Evolutionary conservation across 2,888 invertebrate genomes (phyloP), one percentile per base, ranked within the genome.

Genomic region (Amphipyra berbera): DNA sequence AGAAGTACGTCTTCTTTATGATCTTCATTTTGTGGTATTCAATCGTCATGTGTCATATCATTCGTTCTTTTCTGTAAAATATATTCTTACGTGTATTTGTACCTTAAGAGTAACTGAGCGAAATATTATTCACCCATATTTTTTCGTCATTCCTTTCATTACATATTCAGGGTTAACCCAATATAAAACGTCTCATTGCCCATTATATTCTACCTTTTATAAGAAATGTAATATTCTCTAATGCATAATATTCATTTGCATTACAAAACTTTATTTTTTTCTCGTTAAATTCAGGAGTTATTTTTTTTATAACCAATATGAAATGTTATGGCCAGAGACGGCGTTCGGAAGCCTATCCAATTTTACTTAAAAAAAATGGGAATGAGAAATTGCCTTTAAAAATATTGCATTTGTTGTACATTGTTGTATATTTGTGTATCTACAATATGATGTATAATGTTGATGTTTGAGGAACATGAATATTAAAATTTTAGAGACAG

Each of bases 131-230:
- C 48, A 61, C 15, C 27, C 13, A 21, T 7, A 35, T 40, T 48
- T 68, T 33, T 30, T 35, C 27, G 15, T 30, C 15, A 21, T 35
- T 12, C 44, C n/a, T 40, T 44, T 44, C 12, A 30, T 66, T 44
- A 52, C 33, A 52, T 61, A 66, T 69, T 69, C 62, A 70, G 44
- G 48, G 37, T 41, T 46, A 49, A 49, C 45, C 53, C 35, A 38
- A 70, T 55, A 70, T 15, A 49, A 46, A 30, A 27, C 9, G 46
- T 33, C 38, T 64, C 72, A 63, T 68, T 64, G 41, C 14, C 38
- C 8, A 47, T 30, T 50, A 40, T 27, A 30, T 47, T 15, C 7
- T 13, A 27, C 35, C 35, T 45, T 53, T 12, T 21, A 44, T 14
- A 45, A 1, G 8, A 46, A 44, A 38, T n/a, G 8, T 38, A 12